Evolutionary conservation across 2,113 vertebrate species (phyloP).

Genomic region (Rhineura floridana): DNA sequence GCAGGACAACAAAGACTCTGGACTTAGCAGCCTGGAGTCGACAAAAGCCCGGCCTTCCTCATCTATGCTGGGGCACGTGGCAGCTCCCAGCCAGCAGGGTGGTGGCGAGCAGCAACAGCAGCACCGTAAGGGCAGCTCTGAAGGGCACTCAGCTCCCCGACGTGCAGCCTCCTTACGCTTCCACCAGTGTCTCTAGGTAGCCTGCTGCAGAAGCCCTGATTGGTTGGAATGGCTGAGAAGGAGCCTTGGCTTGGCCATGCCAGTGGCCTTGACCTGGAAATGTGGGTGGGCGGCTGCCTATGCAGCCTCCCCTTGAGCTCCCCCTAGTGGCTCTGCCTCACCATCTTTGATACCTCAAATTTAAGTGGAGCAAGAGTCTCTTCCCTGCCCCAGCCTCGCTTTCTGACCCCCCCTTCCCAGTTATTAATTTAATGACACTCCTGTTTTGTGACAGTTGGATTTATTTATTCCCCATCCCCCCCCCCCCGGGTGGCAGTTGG

Average conservation of each 20-base stretch:
- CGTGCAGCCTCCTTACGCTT: conserved; percentile 78
- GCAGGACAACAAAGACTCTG: conserved; percentile 75
- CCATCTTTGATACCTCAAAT: conserved; percentile 3
- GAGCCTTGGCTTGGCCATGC: neutral
- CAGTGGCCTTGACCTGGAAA: neutral
- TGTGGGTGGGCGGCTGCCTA: neutral
- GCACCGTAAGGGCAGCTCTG: conserved; percentile 5
- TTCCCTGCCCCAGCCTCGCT: neutral
- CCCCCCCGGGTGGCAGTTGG: neutral
- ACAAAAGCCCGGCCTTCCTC: conserved; percentile 73
- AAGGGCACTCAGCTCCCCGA: conserved; percentile 54
- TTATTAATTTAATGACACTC: conserved; percentile 50
- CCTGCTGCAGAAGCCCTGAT: neutral
- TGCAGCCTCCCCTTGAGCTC: neutral
- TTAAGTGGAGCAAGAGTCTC: neutral
- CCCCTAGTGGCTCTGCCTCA: neutral
- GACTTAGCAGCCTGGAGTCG: conserved; percentile 81
- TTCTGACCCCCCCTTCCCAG: neutral
- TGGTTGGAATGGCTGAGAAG: neutral
- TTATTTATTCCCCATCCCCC: conserved; percentile 34
- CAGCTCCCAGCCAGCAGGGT: conserved; percentile 32
- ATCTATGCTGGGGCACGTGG: conserved; percentile 26
- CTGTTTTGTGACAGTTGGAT: conserved; percentile 31
- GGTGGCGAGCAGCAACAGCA: rapidly evolving
- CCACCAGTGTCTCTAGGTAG: conserved; percentile 78